These are phyloP conservation scores for Epistrophe eligans DNA, from an alignment of 2,888 invertebrate species.

Conservation along the genomic window DNA sequence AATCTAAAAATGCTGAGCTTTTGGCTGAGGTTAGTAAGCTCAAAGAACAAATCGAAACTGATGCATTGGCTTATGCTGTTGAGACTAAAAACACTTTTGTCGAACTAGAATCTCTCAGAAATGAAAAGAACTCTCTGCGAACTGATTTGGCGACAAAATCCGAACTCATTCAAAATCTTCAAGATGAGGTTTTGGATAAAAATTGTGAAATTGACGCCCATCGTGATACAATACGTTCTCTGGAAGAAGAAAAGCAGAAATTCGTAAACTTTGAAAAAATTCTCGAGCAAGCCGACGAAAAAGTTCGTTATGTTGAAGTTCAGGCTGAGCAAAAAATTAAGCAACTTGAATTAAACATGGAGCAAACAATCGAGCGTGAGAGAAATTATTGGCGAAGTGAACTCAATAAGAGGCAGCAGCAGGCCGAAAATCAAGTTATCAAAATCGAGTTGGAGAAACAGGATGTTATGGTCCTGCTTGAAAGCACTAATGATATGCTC, in stretches of 20 bases:
- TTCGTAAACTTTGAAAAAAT: constrained; percentile 82
- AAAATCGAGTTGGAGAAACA: constrained; percentile 85
- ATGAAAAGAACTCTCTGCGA: constrained; percentile 82
- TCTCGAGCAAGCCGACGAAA: constrained; percentile 82
- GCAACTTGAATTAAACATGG: constrained; percentile 83
- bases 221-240: constrained; percentile 81
- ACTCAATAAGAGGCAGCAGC: constrained; percentile 85
- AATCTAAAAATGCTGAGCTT: constrained; percentile 79
- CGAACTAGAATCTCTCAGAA: constrained; percentile 81
- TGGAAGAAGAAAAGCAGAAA: constrained; percentile 81
- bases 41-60: constrained; percentile 81
- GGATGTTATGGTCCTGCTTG: constrained; percentile 82
- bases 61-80: constrained; percentile 81
- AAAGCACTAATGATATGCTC: constrained; percentile 83
- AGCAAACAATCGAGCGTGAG: constrained; percentile 83
- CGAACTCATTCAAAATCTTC: constrained; percentile 81
- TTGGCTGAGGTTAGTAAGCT: constrained; percentile 79
- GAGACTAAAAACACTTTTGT: constrained; percentile 80
- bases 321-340: constrained; percentile 84
- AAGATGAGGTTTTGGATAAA: constrained; percentile 82
- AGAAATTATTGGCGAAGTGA: constrained; percentile 84
- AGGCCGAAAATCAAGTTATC: constrained; percentile 85
- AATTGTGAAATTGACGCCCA: constrained; percentile 82
- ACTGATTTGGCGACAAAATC: constrained; percentile 82
- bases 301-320: constrained; percentile 81